These are phyloP conservation scores for Hystrix brachyura DNA, from an alignment of 2,113 vertebrate genomes.

Conservation along the genomic window DNA sequence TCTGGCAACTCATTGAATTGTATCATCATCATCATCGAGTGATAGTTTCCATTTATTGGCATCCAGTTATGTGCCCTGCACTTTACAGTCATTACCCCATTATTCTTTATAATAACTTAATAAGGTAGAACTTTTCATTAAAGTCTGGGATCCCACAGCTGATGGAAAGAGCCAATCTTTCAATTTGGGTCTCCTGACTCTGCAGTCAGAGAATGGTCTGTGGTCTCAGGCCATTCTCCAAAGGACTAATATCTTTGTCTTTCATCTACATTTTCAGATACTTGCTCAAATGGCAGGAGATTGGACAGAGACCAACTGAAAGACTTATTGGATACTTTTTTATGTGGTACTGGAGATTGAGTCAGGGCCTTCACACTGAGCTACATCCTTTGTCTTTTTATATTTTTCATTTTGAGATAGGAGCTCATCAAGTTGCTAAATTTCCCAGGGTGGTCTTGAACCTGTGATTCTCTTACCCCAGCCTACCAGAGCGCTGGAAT, in stretches of 20 bases:
- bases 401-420: neutral
- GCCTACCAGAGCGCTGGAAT: neutral
- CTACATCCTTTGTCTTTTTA: neutral
- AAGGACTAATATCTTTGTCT: neutral
- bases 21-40: neutral
- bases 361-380: neutral
- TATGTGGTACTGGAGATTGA: neutral
- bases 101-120: neutral
- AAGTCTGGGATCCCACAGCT: neutral
- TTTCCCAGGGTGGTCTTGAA: neutral
- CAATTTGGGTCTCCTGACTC: neutral
- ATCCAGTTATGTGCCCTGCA: neutral
- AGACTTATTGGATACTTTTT: neutral
- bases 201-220: neutral
- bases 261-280: neutral
- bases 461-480: neutral
- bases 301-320: neutral
- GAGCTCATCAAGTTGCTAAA: neutral
- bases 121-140: neutral
- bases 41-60: neutral
- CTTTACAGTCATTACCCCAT: neutral
- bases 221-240: neutral
- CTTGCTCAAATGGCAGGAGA: neutral
- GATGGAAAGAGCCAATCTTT: neutral
- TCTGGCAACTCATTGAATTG: slow-evolving; percentile 12